Base-by-base conservation (phyloP, 2,797 vertebrate species). In the Etheostoma perlongum region DNA sequence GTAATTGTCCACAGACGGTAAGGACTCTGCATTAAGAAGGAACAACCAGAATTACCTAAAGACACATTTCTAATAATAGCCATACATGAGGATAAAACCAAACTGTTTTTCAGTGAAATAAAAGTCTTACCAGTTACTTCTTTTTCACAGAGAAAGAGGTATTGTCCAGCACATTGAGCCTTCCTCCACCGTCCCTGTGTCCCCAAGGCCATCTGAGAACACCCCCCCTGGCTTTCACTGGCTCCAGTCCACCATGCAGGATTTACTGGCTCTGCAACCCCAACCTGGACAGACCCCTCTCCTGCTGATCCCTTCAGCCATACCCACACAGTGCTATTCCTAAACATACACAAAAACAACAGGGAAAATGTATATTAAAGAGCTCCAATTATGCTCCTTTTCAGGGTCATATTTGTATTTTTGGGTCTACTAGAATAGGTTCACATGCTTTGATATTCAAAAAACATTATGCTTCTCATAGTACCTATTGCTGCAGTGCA, bases 121-220 rank as follows among this genome's bases (percentile, higher is more conserved):
- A 18, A 46, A 42, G 44, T 67, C 69, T 87, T 59, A 95, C 94
- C 92, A 46, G 85, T 84, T 3, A 91, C 59, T 19, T 81, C 30
- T 67, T 85, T 94, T 61, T 92, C 89, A 87, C 96, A 96, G 67
- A 96, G 85, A 70, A 91, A 93, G 11, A 0, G 63, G 48, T 90
- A 66, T 21, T 10, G 46, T 57, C 74, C 84, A 0, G 54, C 53
- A 86, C 95, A 96, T 0, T 62, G 33, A 36, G 67, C 64, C 13
- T 49, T 86, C 67, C 82, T 94, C 93, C 90, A 86, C 12, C n/a
- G 66, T 60, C 85, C 89, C 5, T 16, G 63, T 1, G 67, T 70
- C 16, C 90, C 88, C 52, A 96, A 49, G 5, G 82, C 72, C 88
- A 96, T 89, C 87, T 91, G 93, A 67, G 84, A 8, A 54, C 96